Percentiles rank a stretch among this genome's conserved stretches.
Evolutionary conservation across 2,888 invertebrate genomes (phyloP).

Genomic region (Tetranychus piercei): DNA sequence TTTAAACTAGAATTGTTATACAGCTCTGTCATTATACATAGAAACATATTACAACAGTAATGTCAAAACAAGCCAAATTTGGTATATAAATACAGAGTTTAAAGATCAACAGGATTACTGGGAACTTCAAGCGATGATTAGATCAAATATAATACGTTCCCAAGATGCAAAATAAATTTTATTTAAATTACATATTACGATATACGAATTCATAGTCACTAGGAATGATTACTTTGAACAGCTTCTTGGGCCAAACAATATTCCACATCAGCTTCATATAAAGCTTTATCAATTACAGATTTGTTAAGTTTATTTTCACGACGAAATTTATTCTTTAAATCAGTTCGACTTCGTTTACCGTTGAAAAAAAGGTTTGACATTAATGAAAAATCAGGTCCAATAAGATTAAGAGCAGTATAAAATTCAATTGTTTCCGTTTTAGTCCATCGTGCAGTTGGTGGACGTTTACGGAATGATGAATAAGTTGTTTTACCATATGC

Average conservation of each 20-base stretch:
- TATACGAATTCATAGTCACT: too few species aligned
- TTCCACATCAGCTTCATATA: conserved; percentile 12
- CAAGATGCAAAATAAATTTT: too few species aligned
- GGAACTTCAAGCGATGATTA: too few species aligned
- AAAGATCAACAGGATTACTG: too few species aligned
- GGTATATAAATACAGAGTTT: too few species aligned
- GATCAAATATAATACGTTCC: too few species aligned
- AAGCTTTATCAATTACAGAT: conserved; percentile 35
- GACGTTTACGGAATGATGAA: conserved; percentile 22
- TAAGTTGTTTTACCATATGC: conserved; percentile 22
- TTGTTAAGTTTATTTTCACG: conserved; percentile 50
- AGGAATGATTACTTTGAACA: too few species aligned
- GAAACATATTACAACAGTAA: too few species aligned
- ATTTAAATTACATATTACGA: too few species aligned
- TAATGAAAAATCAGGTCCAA: conserved; percentile 79
- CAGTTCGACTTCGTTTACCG: conserved; percentile 54
- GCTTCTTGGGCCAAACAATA: conserved; percentile 2
- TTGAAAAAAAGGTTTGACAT: conserved; percentile 55
- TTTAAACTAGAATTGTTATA: too few species aligned
- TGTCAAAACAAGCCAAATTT: too few species aligned
- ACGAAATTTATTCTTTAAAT: conserved; percentile 78
- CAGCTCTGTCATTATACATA: too few species aligned
- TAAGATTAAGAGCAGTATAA: conserved; percentile 66
- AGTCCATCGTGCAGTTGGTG: conserved; percentile 27
- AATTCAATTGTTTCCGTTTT: conserved; percentile 60